These are phyloP conservation scores for Physocephala rufipes DNA, from an alignment of 2,888 invertebrate species.

Conservation along the genomic window DNA sequence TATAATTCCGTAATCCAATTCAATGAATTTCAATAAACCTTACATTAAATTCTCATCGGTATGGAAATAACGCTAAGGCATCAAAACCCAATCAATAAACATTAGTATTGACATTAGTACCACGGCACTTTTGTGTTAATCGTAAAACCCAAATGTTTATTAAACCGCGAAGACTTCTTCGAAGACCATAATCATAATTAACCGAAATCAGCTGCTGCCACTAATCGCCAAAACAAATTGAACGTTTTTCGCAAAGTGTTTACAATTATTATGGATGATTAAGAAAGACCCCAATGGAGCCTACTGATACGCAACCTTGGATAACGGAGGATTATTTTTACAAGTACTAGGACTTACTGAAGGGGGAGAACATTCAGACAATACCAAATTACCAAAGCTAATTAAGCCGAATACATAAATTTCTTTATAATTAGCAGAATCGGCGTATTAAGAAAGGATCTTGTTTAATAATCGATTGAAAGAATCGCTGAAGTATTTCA, in stretches of 20 bases:
- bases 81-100: neutral
- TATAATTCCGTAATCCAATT: too few species aligned
- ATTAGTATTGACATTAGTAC: neutral
- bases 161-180: neutral
- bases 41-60: constrained; percentile 1
- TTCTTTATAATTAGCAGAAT: constrained; percentile 11
- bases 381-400: constrained; percentile 15
- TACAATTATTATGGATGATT: too few species aligned
- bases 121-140: neutral
- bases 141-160: constrained; percentile 9
- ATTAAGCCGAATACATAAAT: constrained; percentile 23
- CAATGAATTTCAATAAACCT: neutral
- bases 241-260: neutral
- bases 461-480: neutral
- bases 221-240: neutral
- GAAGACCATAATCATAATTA: constrained; percentile 17
- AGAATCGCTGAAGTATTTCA: neutral
- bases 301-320: too few species aligned
- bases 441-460: neutral
- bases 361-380: constrained; percentile 1
- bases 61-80: neutral
- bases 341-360: constrained; percentile 9
- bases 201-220: constrained; percentile 24
- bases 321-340: too few species aligned
- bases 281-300: too few species aligned